A percentile compares a stretch with the other conserved stretches of the same genome.
Conservation (phyloP, 1,140 invertebrate species). For the Drosophila nasuta region DNA sequence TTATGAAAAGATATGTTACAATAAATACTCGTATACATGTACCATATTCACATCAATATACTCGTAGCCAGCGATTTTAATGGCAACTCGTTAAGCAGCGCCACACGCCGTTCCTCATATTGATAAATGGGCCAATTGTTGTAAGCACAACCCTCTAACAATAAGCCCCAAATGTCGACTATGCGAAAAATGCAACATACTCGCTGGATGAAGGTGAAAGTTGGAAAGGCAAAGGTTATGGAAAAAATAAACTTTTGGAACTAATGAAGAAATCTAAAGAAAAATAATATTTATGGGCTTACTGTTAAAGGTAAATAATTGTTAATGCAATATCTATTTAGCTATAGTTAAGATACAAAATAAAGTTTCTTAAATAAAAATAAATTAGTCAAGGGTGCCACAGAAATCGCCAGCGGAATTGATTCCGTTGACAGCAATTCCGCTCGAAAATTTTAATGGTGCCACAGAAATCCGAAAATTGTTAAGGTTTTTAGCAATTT, state of each 20-base stretch:
- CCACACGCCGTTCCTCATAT: constrained; percentile 40
- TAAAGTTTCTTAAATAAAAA: too few species aligned
- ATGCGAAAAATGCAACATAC: constrained; percentile 3
- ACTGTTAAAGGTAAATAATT: too few species aligned
- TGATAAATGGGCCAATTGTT: constrained; percentile 56
- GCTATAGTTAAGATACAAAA: too few species aligned
- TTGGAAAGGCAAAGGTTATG: neutral
- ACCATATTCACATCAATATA: constrained; percentile 61
- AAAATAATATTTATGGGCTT: too few species aligned
- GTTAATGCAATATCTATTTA: too few species aligned
- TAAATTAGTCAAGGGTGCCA: too few species aligned
- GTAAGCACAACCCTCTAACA: constrained; percentile 7
- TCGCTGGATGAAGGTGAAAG: neutral
- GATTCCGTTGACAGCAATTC: too few species aligned
- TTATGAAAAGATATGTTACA: constrained; percentile 74
- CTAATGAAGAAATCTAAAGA: neutral
- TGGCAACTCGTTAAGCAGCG: constrained; percentile 66
- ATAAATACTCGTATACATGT: constrained; percentile 60
- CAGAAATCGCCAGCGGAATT: too few species aligned
- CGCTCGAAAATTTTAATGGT: too few species aligned
- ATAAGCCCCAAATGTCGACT: constrained; percentile 13
- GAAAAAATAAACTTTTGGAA: neutral
- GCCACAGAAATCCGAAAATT: too few species aligned
- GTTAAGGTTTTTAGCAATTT: too few species aligned
- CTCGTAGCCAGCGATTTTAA: constrained; percentile 52